Evolutionary conservation across 1,140 invertebrate genomes (phyloP).

Genomic region (Apocrypta bakeri): DNA sequence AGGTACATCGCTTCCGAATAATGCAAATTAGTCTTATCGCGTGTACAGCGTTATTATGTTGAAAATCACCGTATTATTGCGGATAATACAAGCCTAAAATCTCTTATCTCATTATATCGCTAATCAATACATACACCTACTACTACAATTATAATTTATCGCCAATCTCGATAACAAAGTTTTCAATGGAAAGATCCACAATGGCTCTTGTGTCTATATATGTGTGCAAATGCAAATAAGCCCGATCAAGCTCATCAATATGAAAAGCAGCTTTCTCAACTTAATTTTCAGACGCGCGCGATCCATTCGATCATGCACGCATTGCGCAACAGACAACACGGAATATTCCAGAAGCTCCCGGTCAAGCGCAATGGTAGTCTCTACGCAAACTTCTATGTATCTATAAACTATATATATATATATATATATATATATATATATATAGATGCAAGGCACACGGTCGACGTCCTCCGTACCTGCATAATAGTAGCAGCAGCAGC

Average conservation of each 20-base stretch:
- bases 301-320: background rate
- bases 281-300: background rate
- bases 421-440: too few relatives aligned
- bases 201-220: too few relatives aligned
- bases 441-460: too few relatives aligned
- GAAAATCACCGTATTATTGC: background rate
- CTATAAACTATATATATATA: too few relatives aligned
- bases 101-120: too few relatives aligned
- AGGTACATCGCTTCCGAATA: background rate
- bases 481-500: constrained; percentile 32
- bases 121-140: too few relatives aligned
- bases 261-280: background rate
- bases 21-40: background rate
- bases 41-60: background rate
- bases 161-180: background rate
- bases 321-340: background rate
- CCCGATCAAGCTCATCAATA: background rate
- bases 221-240: background rate
- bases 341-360: background rate
- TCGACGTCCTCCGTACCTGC: background rate
- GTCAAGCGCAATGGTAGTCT: background rate
- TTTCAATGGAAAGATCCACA: background rate
- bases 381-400: too few relatives aligned
- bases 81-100: background rate
- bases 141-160: too few relatives aligned